A percentile compares a stretch with the other conserved stretches of the same genome.
These are phyloP conservation scores for Myotis vivesi DNA, from an alignment of 2,797 vertebrate genomes.

Conservation along the genomic window DNA sequence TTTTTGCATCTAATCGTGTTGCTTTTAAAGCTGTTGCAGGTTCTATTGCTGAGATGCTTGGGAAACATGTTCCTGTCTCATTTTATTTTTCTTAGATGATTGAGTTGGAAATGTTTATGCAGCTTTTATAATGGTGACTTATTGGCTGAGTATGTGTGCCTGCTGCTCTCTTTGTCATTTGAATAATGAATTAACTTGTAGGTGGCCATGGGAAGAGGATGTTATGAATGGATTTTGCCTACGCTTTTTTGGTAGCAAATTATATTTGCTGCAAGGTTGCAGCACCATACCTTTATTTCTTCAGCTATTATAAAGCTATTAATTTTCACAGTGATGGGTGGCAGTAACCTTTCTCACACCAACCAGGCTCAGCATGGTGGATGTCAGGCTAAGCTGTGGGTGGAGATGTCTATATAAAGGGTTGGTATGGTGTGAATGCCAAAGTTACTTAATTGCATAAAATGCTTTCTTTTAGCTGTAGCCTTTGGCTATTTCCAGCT, in stretches of 20 bases:
- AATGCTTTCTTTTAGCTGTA: conserved; percentile 70
- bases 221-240: conserved; percentile 47
- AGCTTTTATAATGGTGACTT: conserved; percentile 59
- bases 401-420: conserved; percentile 61
- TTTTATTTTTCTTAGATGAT: conserved; percentile 62
- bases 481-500: conserved; percentile 76
- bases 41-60: conserved; percentile 35
- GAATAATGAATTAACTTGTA: conserved; percentile 58
- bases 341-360: conserved; percentile 59
- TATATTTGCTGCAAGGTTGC: neutral
- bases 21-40: conserved; percentile 50
- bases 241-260: conserved; percentile 26
- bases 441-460: conserved; percentile 70
- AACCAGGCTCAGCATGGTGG: neutral
- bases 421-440: conserved; percentile 70
- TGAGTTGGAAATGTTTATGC: conserved; percentile 69
- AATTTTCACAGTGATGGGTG: conserved; percentile 72
- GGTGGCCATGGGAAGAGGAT: conserved; percentile 68
- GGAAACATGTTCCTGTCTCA: conserved; percentile 71
- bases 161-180: conserved; percentile 70
- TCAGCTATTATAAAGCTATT: conserved; percentile 70
- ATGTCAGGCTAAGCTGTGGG: conserved; percentile 59
- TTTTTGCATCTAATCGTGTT: conserved; percentile 51
- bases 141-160: conserved; percentile 55
- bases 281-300: conserved; percentile 63